phyloP scores from a whole-genome alignment of 2,797 vertebrate genomes.

The Melanogrammus aeglefinus region DNA sequence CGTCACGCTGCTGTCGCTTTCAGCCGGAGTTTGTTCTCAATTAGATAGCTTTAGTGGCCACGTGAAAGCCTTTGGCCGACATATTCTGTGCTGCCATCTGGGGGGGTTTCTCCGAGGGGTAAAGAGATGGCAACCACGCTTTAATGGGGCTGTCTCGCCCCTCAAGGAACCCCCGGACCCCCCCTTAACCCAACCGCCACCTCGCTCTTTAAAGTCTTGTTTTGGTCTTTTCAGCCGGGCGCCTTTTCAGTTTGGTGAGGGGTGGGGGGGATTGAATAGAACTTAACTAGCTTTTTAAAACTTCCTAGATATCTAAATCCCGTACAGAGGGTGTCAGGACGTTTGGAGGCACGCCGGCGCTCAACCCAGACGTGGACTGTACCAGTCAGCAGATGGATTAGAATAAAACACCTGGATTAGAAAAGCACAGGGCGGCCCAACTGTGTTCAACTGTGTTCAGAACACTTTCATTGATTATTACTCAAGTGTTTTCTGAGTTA shows the following conservation, averaged over 20 bases:
- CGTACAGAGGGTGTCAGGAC: slow-evolving; percentile 24
- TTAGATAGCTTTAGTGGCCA: slow-evolving; percentile 69
- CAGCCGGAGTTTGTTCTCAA: slow-evolving; percentile 79
- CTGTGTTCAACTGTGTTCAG: too few species aligned
- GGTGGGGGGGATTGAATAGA: slow-evolving; percentile 30
- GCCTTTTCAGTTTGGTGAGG: slow-evolving; percentile 23
- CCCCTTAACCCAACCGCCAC: slow-evolving; percentile 2
- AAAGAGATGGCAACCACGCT: slow-evolving; percentile 49
- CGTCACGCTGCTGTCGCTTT: slow-evolving; percentile 69
- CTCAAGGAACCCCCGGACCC: slow-evolving; percentile 24
- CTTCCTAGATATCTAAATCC: slow-evolving; percentile 56
- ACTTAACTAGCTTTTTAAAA: slow-evolving; percentile 53
- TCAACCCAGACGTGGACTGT: slow-evolving; percentile 13
- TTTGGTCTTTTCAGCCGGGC: slow-evolving; percentile 40
- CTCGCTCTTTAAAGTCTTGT: slow-evolving; percentile 48
- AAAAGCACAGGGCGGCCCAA: too few species aligned
- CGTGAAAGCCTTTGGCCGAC: slow-evolving; percentile 62
- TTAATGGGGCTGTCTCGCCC: slow-evolving; percentile 58
- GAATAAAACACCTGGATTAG: too few species aligned
- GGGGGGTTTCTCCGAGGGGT: slow-evolving; percentile 42
- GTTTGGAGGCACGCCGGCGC: background rate
- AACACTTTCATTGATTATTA: too few species aligned
- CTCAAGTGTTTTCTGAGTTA: too few species aligned
- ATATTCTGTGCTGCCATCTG: slow-evolving; percentile 60
- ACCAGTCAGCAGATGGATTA: background rate